Base-by-base conservation (phyloP, 1,140 invertebrate species). In the Drosophila carrolli region DNA sequence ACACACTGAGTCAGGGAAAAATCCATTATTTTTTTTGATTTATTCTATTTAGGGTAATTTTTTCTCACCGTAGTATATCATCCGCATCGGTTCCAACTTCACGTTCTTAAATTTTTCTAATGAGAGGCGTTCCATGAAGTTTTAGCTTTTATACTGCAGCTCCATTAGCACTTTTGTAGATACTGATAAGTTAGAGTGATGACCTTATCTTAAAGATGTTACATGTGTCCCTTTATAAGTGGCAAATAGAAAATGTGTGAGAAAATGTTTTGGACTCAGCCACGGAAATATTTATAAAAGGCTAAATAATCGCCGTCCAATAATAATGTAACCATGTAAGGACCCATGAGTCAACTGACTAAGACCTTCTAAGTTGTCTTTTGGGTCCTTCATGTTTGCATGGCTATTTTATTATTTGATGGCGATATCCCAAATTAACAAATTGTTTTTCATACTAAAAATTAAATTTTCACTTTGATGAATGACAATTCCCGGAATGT, bases 91-190 rank as follows among this genome's bases (percentile, higher is more conserved):
- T 43, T 44, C 40, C 19, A 16, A 11, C 27, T 35, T 48, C 80
- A 84, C 84, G 59, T 70, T 55, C 19, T 41, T 35, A 3, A 9
- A 27, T 14, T 53, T 38, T 62, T 40, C 4, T 16, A 48, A 51
- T 43, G 1, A 55, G 10, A 75, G 32, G n/a, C 3, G 2, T 5
- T 16, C 6, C 16, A 57, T 19, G 10, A 2, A 14, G 8, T 8
- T 38, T 9, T 6, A 19, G 32, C 53, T 79, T 84, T 71, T 83
- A 83, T 83, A 84, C 11, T 37, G 29, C 51, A 5, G 4, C 44
- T 11, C 67, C 44, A 71, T 71, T 71, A 71, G 37, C 23, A 38
- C 56, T 71, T 38, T 58, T 70, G 29, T 41, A 11, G 9, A 10
- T 1, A 35, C 9, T 13, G 79, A 83, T 84, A 75, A 65, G 44